These are phyloP conservation scores for Catostomus latipinnis DNA, from an alignment of 2,797 vertebrate species.

Conservation along the genomic window DNA sequence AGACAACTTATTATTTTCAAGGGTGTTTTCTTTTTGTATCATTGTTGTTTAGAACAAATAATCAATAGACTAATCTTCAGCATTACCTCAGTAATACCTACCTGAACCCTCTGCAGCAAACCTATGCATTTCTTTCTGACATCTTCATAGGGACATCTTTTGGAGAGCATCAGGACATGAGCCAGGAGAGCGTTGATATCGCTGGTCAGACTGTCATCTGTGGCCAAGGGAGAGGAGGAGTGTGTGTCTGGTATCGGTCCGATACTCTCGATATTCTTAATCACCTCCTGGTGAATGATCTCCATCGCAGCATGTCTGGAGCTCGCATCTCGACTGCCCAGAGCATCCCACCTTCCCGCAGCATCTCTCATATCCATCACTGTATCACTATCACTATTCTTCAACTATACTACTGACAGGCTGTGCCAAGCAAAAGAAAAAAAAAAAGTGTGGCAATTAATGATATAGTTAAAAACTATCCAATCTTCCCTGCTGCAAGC, in stretches of 20 bases:
- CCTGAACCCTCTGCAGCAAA: conserved; percentile 87
- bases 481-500: neutral
- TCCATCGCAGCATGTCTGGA: conserved; percentile 85
- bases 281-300: conserved; percentile 82
- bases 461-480: neutral
- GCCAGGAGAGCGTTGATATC: conserved; percentile 85
- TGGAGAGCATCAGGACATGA: conserved; percentile 91
- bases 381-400: conserved; percentile 50
- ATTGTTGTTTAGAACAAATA: neutral
- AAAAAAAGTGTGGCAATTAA: neutral
- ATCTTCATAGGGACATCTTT: conserved; percentile 88
- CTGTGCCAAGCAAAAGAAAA: conserved; percentile 8
- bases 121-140: conserved; percentile 81
- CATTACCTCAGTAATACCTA: conserved; percentile 67
- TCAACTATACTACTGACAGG: conserved; percentile 25
- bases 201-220: conserved; percentile 58
- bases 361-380: conserved; percentile 85
- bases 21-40: neutral
- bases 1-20: neutral
- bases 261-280: conserved; percentile 79
- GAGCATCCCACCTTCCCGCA: conserved; percentile 85
- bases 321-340: conserved; percentile 83
- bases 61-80: neutral
- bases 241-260: conserved; percentile 60
- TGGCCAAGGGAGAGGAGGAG: conserved; percentile 50